A percentile compares a stretch with the other conserved stretches of the same genome.
Evolutionary conservation across 1,140 invertebrate species (phyloP).

Genomic region (Drosophila ficusphila): DNA sequence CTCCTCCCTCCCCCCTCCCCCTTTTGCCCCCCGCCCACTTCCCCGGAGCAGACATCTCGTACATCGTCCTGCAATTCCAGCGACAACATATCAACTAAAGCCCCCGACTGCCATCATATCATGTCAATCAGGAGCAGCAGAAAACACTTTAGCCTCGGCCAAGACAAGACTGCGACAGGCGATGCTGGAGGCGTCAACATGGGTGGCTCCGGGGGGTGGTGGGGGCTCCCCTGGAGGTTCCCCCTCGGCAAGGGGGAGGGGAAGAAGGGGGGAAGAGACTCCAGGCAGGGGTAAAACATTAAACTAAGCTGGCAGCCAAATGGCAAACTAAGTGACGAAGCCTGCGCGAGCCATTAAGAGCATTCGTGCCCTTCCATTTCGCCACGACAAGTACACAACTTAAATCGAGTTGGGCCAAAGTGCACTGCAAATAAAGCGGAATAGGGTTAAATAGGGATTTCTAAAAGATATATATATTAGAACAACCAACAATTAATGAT

Average conservation of each 20-base stretch:
- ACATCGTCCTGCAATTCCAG: neutral
- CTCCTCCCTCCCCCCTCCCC: neutral
- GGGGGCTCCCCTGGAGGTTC: neutral
- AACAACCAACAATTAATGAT: no score
- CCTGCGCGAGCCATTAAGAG: slow-evolving; percentile 47
- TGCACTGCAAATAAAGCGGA: slow-evolving; percentile 5
- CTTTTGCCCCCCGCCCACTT: no score
- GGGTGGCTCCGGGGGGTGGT: neutral
- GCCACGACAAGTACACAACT: slow-evolving; percentile 2
- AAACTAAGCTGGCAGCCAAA: slow-evolving; percentile 73
- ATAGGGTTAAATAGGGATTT: no score
- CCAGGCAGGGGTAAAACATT: slow-evolving; percentile 33
- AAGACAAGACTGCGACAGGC: slow-evolving; percentile 26
- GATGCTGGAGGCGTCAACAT: neutral
- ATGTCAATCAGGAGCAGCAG: slow-evolving; percentile 66
- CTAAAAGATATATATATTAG: no score
- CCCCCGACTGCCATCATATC: slow-evolving; percentile 46
- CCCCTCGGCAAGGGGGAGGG: no score
- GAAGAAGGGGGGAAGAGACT: neutral
- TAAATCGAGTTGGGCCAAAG: slow-evolving; percentile 20
- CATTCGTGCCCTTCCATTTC: slow-evolving; percentile 22
- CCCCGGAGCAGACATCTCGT: no score
- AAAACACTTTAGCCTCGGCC: slow-evolving; percentile 55
- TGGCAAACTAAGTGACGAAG: slow-evolving; percentile 64
- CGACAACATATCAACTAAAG: neutral